phyloP scores from a whole-genome alignment of 2,113 vertebrate genomes.

The Mesocricetus auratus region DNA sequence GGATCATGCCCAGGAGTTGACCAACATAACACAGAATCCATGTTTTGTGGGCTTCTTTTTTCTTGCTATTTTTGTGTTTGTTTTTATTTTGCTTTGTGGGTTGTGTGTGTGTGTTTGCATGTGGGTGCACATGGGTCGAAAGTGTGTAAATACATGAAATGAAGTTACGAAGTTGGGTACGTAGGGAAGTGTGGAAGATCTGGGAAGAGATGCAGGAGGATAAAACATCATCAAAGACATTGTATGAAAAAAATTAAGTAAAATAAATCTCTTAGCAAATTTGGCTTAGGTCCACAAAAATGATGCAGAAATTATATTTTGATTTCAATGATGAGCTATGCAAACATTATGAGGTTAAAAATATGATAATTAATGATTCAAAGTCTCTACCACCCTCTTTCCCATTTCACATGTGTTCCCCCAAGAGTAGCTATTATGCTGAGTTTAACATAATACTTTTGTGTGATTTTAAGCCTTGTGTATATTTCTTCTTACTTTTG shows the following conservation, averaged over 20 bases:
- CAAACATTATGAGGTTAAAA: not conserved
- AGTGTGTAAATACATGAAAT: not conserved
- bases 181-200: not conserved
- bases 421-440: not conserved
- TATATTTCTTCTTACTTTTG: not conserved
- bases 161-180: not conserved
- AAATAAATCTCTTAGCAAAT: not conserved
- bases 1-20: not conserved
- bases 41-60: too few species aligned
- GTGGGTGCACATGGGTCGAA: not conserved
- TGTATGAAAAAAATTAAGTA: not conserved
- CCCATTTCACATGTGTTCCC: not conserved
- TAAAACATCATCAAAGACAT: not conserved
- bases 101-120: not conserved
- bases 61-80: not conserved
- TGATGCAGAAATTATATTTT: not conserved
- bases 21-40: not conserved
- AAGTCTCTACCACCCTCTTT: not conserved
- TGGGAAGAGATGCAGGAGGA: not conserved
- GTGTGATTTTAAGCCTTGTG: not conserved
- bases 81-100: not conserved
- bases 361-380: not conserved
- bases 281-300: not conserved
- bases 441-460: constrained; percentile 21
- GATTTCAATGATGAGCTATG: not conserved